Base-by-base conservation (phyloP, 1,140 invertebrate genomes). In the Chionoecetes opilio region DNA sequence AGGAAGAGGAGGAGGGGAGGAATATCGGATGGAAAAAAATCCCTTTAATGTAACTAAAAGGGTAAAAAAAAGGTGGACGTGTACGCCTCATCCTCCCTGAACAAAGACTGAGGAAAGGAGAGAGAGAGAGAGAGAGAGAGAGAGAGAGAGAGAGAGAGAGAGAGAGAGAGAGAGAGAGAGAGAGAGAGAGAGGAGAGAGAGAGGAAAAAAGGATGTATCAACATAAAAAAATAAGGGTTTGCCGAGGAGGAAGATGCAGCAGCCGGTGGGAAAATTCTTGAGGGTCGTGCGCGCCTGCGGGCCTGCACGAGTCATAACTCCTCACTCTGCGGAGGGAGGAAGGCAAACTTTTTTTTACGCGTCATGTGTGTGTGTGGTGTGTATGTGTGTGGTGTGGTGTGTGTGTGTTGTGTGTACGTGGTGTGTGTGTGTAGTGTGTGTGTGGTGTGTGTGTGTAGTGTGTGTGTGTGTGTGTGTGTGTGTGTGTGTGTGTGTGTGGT, bases 181-280 rank as follows among this genome's bases (percentile, higher is more conserved):
- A n/a, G n/a, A n/a, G n/a, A n/a, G 41, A 46, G 41, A 46, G 41
- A 46, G 14, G 41, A 14, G 5, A 46, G 14, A 46, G 41, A 14
- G 21, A 63, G 26, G n/a, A 75, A 75, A 75, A 21, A 75, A 0
- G n/a, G 63, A 75, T 75, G 63, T 53, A 53, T 75, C 63, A 75
- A 26, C 63, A 75, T 75, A n/a, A 75, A n/a, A 75, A 75, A 75
- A 75, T 75, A 75, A n/a, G 63, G n/a, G 63, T n/a, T n/a, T 75
- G 63, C 63, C n/a, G 63, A 75, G 2, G 63, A 75, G 63, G 63
- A 75, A 75, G 63, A 75, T n/a, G 63, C 63, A 75, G n/a, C 63
- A n/a, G 26, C 63, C 63, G 26, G 63, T 75, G 63, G 63, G 63
- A 75, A 75, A 75, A 75, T 75, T 75, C 63, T 75, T 75, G 63